Evolutionary conservation across 2,888 invertebrate genomes (phyloP), one percentile per base, ranked within the genome.

Genomic region (Parthenolecanium corni): DNA sequence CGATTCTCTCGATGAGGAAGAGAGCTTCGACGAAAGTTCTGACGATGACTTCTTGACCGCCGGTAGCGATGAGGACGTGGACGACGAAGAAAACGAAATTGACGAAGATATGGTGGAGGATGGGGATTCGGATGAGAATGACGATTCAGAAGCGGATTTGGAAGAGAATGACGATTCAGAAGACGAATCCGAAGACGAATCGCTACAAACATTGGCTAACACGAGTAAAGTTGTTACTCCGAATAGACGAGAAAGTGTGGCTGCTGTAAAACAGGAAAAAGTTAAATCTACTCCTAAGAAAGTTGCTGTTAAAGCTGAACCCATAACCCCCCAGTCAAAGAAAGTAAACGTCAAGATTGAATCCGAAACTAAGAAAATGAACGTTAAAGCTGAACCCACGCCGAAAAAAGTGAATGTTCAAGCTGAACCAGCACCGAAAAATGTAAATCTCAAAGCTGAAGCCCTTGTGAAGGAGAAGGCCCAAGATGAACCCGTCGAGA

Each of bases 121-220:
- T 0, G 42, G 31, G 18, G 57, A 57, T 20, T 25, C 18, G 14
- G 58, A 56, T 12, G 56, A 56, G 3, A 25, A 56, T 56, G 44
- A 42, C 24, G 23, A 23, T 2, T 23, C 31, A 11, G 58, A 58
- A 12, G 36, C 21, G 31, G 54, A 54, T 42, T 20, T 38, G 38
- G 38, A 46, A n/a, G 46, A 12, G 46, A 18, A 46, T 46, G 46
- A 46, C 11, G 46, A 46, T 46, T n/a, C n/a, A n/a, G n/a, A 46
- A 4, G 18, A 18, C 5, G 46, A 46, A 11, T n/a, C n/a, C 4
- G 18, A 16, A 1, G 46, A 46, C 18, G 46, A 46, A 46, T n/a
- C n/a, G n/a, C n/a, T n/a, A n/a, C n/a, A n/a, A n/a, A n/a, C n/a
- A n/a, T n/a, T n/a, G n/a, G n/a, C n/a, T n/a, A n/a, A n/a, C n/a